Evolutionary conservation across 2,113 vertebrate genomes (phyloP).

Genomic region (Gasterosteus aculeatus): DNA sequence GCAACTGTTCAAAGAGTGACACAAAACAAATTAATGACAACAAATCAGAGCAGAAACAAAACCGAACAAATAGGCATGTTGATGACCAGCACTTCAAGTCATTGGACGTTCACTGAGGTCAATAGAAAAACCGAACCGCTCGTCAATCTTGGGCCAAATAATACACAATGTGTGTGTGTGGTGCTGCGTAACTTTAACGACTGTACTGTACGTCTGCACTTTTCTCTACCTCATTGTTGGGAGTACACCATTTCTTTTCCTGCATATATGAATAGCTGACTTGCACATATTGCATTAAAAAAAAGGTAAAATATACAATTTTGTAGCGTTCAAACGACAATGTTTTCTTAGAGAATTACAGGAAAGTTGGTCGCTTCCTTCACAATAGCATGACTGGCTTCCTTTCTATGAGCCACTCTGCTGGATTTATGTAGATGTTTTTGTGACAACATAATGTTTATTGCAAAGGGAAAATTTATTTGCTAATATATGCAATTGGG

Average conservation of each 20-base stretch:
- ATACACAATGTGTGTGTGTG: background rate
- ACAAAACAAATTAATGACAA: background rate
- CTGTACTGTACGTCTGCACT: constrained; percentile 22
- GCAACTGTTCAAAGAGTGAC: background rate
- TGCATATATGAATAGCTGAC: background rate
- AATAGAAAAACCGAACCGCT: background rate
- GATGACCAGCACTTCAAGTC: background rate
- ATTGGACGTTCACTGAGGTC: background rate
- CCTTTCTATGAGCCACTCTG: background rate
- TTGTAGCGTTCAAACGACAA: background rate
- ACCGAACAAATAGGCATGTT: background rate
- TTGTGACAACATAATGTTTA: background rate
- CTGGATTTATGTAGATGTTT: constrained; percentile 1
- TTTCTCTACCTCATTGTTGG: constrained; percentile 54
- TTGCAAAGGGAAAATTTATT: background rate
- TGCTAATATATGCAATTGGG: constrained; percentile 9
- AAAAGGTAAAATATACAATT: background rate
- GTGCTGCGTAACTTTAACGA: background rate
- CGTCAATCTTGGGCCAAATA: background rate
- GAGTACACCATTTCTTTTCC: background rate
- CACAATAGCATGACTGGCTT: background rate
- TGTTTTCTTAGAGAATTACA: background rate
- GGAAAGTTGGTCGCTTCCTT: background rate
- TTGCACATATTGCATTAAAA: background rate
- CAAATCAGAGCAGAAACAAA: background rate